Conservation (phyloP, 2,888 invertebrate species). For the Catocala nupta region DNA sequence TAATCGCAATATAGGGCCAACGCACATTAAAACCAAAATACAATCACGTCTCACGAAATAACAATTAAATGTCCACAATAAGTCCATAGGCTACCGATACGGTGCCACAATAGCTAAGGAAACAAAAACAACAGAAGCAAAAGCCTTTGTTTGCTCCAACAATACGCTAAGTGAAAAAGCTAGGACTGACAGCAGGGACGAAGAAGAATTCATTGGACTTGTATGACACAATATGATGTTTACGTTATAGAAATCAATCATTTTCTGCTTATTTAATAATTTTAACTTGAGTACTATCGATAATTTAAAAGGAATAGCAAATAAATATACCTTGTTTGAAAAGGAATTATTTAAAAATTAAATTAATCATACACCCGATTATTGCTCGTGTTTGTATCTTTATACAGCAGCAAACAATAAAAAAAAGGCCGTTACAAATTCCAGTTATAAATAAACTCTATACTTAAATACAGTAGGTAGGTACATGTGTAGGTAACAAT, state of each 20-base stretch:
- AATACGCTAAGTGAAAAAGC: slow-evolving; percentile 76
- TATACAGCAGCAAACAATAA: no score
- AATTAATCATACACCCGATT: no score
- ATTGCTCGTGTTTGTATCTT: no score
- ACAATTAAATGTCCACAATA: slow-evolving; percentile 47
- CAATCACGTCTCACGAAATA: slow-evolving; percentile 31
- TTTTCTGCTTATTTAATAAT: slow-evolving; percentile 21
- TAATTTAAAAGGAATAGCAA: no score
- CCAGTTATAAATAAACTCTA: no score
- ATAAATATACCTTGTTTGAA: no score
- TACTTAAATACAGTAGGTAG: no score
- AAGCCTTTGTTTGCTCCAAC: slow-evolving; percentile 73
- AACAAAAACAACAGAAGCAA: slow-evolving; percentile 72
- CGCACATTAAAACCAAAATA: slow-evolving; percentile 17
- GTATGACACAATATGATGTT: slow-evolving; percentile 40
- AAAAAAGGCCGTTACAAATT: no score
- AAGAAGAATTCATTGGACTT: slow-evolving; percentile 60
- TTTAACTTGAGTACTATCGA: no score
- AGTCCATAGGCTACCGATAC: slow-evolving; percentile 64
- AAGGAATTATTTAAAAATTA: no score
- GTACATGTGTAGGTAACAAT: no score
- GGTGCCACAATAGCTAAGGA: slow-evolving; percentile 65
- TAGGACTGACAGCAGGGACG: slow-evolving; percentile 58
- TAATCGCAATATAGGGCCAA: no score
- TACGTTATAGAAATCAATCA: slow-evolving; percentile 36